Conservation (phyloP, 2,888 invertebrate species). For the Lepidonotus clava region DNA sequence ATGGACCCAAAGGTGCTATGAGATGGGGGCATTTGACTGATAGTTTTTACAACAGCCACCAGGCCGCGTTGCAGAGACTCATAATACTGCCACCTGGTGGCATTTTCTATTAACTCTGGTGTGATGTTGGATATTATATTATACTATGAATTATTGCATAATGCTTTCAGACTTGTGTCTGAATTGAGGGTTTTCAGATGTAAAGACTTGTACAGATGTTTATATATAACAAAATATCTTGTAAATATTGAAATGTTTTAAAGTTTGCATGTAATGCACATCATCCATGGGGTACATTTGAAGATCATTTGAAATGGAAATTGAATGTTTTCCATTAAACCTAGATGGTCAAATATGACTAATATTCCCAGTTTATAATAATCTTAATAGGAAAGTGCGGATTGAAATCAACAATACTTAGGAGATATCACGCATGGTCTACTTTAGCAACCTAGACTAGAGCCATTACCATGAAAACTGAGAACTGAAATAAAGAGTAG, state of each 20-base stretch:
- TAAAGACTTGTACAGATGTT: conserved; percentile 52
- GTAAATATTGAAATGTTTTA: conserved; percentile 18
- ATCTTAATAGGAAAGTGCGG: no score
- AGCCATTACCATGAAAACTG: no score
- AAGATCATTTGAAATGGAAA: no score
- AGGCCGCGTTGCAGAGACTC: neutral
- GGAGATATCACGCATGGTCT: no score
- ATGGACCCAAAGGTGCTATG: neutral
- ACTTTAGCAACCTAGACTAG: no score
- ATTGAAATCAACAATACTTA: no score
- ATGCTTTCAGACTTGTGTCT: conserved; percentile 12
- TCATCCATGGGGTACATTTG: neutral
- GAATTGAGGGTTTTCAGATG: conserved; percentile 42
- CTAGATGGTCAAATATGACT: no score
- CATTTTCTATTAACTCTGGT: neutral
- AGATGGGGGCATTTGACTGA: neutral
- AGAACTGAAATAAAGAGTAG: no score
- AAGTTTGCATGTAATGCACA: conserved; percentile 25
- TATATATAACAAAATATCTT: conserved; percentile 7
- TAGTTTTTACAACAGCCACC: neutral
- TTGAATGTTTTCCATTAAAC: no score
- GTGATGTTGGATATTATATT: conserved; percentile 17
- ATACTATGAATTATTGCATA: neutral
- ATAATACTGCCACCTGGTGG: neutral
- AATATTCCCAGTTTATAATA: no score